Evolutionary conservation across 2,797 vertebrate species (phyloP).

Genomic region (Triplophysa bombifrons): DNA sequence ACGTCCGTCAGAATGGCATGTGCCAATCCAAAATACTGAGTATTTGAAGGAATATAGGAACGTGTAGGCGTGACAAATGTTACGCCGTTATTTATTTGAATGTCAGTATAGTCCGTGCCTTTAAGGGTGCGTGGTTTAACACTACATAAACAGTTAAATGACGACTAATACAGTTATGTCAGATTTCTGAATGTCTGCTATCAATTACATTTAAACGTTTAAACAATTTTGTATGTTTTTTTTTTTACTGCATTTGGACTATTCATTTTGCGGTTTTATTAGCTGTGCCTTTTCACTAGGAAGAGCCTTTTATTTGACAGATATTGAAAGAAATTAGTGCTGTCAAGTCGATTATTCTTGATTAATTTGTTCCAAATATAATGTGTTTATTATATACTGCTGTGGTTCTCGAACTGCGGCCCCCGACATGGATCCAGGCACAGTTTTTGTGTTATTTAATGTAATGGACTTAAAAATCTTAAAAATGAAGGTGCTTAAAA

Average conservation of each 20-base stretch:
- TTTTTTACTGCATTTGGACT: background rate
- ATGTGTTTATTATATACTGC: too few relatives aligned
- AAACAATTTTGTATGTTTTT: too few relatives aligned
- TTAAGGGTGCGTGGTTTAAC: background rate
- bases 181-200: background rate
- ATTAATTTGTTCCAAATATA: too few relatives aligned
- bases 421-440: too few relatives aligned
- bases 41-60: constrained; percentile 62
- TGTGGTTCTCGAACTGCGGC: too few relatives aligned
- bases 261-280: background rate
- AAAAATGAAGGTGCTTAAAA: too few relatives aligned
- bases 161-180: background rate
- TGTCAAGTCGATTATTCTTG: too few relatives aligned
- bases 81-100: background rate
- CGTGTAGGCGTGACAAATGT: background rate
- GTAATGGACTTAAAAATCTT: too few relatives aligned
- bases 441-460: too few relatives aligned
- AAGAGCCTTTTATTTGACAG: background rate
- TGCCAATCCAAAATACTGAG: constrained; percentile 62
- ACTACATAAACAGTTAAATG: background rate
- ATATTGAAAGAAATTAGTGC: background rate
- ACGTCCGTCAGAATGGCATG: constrained; percentile 68
- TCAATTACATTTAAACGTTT: background rate
- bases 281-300: background rate
- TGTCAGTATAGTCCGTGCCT: background rate